Evolutionary conservation across 2,797 vertebrate species (phyloP), one percentile per base, ranked within the genome.

Genomic region (Sebastes minor): DNA sequence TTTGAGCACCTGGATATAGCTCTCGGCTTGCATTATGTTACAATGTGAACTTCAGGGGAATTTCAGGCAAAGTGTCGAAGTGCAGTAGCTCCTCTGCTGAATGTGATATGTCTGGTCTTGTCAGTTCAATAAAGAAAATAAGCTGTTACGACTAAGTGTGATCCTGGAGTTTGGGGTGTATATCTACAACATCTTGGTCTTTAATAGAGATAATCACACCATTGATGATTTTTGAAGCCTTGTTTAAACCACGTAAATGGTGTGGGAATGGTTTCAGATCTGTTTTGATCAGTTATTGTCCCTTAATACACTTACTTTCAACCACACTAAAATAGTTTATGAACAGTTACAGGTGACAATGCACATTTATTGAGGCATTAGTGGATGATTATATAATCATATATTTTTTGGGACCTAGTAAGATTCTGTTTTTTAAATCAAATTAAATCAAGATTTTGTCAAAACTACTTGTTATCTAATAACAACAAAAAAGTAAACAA

Each of bases 1-100:
- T 77, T 57, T 27, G 14, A 80, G 60, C 46, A 78, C 71, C 56
- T 78, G 71, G 56, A 46, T 80, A 72, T 35, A 69, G 69, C 70
- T 74, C 28, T 79, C 74, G 52, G 55, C 13, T 5, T 1, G 13
- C 2, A 23, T 63, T 63, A 67, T 74, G 46, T 59, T 61, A 46
- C 35, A 57, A 23, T 46, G 61, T 22, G 63, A 23, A 61, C 52
- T 63, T 25, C 23, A 22, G 28, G 30, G 28, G 53, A 60, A 62
- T 65, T 42, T 57, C 22, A 76, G 71, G 57, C 33, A 75, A 38
- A 33, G 38, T 2, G 53, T 1, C 30, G 53, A 28, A 38, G 35
- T n/a, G 28, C 42, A 71, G 6, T 23, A 46, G n/a, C 18, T 69
- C 10, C 13, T 30, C 18, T 74, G 42, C 28, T 53, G n/a, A 69